Percentiles rank a stretch among this genome's conserved stretches.
phyloP scores from a whole-genome alignment of 1,140 invertebrate species.

The Chionoecetes opilio region DNA sequence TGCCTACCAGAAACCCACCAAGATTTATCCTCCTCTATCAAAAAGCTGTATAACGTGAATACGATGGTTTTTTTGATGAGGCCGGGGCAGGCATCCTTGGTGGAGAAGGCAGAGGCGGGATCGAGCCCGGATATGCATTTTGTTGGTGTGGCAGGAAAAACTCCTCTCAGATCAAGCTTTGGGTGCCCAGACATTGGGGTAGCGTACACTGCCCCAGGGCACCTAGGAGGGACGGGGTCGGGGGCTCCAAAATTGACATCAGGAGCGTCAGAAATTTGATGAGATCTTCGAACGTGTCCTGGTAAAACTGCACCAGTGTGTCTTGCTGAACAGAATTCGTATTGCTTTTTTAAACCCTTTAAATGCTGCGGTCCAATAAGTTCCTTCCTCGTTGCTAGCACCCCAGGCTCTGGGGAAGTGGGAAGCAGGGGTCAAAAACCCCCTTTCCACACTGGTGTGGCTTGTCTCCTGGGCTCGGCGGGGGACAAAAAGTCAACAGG shows the following conservation, averaged over 20 bases:
- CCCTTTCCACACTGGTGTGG: conserved; percentile 43
- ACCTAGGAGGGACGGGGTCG: conserved; percentile 86
- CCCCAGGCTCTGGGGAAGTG: conserved; percentile 76
- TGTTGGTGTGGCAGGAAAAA: conserved; percentile 81
- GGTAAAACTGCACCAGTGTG: conserved; percentile 96
- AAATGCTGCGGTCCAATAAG: conserved; percentile 82
- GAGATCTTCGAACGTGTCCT: conserved; percentile 92
- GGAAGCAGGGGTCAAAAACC: conserved; percentile 72
- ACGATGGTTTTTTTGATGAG: conserved; percentile 91
- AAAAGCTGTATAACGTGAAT: conserved; percentile 93
- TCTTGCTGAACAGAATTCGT: conserved; percentile 97
- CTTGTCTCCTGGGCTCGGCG: conserved; percentile 47
- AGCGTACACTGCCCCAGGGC: conserved; percentile 68
- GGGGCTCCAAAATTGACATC: conserved; percentile 86
- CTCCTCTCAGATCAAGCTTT: conserved; percentile 82
- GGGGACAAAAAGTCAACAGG: conserved; percentile 82
- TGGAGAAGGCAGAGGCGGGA: conserved; percentile 80
- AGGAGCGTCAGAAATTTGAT: conserved; percentile 87
- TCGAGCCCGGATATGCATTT: conserved; percentile 83
- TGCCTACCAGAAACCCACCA: conserved; percentile 91
- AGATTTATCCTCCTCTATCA: conserved; percentile 91
- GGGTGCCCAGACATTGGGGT: conserved; percentile 81
- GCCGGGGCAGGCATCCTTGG: conserved; percentile 85
- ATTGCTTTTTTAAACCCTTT: conserved; percentile 96
- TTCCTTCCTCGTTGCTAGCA: conserved; percentile 75